Evolutionary conservation across 2,797 vertebrate species (phyloP).

Genomic region (Coregonus ussuriensis): DNA sequence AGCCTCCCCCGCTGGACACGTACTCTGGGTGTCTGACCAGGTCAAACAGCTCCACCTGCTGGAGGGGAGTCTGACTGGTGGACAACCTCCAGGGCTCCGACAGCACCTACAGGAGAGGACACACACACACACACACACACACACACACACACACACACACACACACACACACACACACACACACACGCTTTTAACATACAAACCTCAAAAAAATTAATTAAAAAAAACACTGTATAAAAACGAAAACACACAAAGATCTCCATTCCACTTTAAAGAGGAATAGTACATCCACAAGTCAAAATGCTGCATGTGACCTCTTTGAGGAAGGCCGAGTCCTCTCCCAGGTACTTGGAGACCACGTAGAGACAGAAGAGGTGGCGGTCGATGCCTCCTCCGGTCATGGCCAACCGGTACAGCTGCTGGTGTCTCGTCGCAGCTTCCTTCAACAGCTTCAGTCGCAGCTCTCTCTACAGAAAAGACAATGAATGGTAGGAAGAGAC

Average conservation of each 20-base stretch:
- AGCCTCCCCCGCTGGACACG: conserved; percentile 90
- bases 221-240: no score
- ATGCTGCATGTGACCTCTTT: conserved; percentile 80
- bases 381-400: conserved; percentile 93
- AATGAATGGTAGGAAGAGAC: not conserved
- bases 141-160: no score
- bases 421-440: conserved; percentile 87
- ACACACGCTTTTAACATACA: no score
- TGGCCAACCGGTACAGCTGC: conserved; percentile 86
- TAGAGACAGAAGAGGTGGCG: conserved; percentile 99
- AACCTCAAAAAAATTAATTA: no score
- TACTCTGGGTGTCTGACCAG: conserved; percentile 85
- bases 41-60: conserved; percentile 86
- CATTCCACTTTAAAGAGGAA: no score
- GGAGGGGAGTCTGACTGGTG: conserved; percentile 95
- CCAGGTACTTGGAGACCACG: conserved; percentile 95
- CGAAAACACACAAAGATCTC: no score
- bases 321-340: conserved; percentile 92
- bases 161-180: no score
- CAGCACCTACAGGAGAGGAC: conserved; percentile 78
- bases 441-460: conserved; percentile 78
- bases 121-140: not conserved
- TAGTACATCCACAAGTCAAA: not conserved
- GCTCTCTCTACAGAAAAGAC: conserved; percentile 70
- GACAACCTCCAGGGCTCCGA: conserved; percentile 96